Percentiles rank a stretch among this genome's conserved stretches.
Conservation (phyloP, 2,113 vertebrate species). For the Plestiodon gilberti region DNA sequence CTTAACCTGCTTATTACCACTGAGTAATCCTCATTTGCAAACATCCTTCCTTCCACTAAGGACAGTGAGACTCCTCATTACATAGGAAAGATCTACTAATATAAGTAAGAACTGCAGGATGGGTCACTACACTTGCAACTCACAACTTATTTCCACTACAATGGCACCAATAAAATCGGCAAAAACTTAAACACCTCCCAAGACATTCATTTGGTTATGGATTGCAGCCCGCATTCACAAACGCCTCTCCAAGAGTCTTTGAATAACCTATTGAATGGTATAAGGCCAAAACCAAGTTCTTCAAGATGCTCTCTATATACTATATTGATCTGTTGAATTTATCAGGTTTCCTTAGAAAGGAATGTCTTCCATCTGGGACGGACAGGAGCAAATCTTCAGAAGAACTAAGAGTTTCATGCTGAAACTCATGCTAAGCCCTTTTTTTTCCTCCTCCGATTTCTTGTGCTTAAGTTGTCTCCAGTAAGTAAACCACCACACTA, state of each 20-base stretch:
- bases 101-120: neutral
- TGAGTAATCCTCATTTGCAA: neutral
- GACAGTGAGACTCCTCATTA: neutral
- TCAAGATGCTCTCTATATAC: neutral
- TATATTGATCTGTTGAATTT: rapidly evolving
- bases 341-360: neutral
- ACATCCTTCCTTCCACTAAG: neutral
- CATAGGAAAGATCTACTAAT: neutral
- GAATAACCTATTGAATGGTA: neutral
- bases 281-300: neutral
- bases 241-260: neutral
- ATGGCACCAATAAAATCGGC: neutral
- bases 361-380: neutral
- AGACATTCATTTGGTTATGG: neutral
- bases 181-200: neutral
- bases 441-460: neutral
- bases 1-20: neutral
- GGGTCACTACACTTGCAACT: neutral
- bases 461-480: neutral
- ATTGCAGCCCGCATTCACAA: neutral
- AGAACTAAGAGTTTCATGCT: neutral
- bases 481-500: neutral
- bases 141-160: neutral
- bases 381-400: neutral
- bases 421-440: neutral